Evolutionary conservation across 2,113 vertebrate genomes (phyloP).

Genomic region (Apistogramma diplotaenia): DNA sequence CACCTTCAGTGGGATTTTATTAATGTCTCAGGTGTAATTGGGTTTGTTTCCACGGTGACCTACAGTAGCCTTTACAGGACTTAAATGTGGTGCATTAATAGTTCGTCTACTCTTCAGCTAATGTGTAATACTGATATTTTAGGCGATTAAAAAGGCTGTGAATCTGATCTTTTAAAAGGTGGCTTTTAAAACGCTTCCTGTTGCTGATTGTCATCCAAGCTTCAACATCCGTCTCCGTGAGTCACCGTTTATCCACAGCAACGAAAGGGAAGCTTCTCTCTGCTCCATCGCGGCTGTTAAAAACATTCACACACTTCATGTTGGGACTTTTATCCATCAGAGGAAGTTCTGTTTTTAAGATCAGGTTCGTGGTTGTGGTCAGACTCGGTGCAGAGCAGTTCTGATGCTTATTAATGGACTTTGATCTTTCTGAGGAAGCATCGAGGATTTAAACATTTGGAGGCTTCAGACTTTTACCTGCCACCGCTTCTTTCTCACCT

Average conservation of each 20-base stretch:
- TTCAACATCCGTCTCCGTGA: neutral
- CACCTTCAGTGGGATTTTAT: constrained; percentile 20
- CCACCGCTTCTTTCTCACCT: neutral
- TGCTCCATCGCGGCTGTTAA: neutral
- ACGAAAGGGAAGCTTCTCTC: neutral
- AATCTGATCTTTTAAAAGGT: neutral
- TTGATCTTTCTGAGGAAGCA: too few species aligned
- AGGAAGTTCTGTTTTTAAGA: neutral
- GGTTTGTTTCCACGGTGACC: constrained; percentile 3
- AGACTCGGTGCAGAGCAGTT: neutral
- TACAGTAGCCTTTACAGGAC: neutral
- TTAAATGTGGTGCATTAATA: constrained; percentile 3
- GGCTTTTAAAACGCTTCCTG: neutral
- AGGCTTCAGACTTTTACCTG: neutral
- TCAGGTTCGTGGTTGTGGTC: neutral
- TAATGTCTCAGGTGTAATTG: constrained; percentile 35
- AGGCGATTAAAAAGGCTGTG: neutral
- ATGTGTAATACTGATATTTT: neutral
- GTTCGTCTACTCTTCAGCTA: neutral
- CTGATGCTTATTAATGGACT: too few species aligned
- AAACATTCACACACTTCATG: neutral
- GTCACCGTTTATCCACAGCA: neutral
- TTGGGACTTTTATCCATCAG: neutral
- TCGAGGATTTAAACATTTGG: neutral
- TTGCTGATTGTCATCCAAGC: neutral